Evolutionary conservation across 2,113 vertebrate genomes (phyloP).

Genomic region (Lepus timidus): DNA sequence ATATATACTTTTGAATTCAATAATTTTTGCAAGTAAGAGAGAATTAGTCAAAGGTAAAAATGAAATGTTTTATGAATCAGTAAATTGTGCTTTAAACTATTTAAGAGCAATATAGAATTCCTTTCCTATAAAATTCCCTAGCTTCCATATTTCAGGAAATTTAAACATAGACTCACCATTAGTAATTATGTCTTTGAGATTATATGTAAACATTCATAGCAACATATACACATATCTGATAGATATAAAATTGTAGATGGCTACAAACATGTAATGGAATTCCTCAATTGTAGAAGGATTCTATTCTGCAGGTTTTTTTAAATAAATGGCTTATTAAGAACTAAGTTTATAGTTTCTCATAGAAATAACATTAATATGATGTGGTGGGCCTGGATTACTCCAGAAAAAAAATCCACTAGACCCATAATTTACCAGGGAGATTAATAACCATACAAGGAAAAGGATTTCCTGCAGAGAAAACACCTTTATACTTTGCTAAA

Average conservation of each 20-base stretch:
- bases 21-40: constrained; percentile 50
- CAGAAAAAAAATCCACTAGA: constrained; percentile 47
- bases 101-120: background rate
- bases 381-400: background rate
- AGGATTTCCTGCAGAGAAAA: constrained; percentile 20
- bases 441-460: background rate
- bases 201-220: background rate
- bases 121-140: constrained; percentile 26
- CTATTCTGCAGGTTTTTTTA: constrained; percentile 39
- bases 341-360: constrained; percentile 30
- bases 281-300: constrained; percentile 25
- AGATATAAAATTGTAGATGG: constrained; percentile 55
- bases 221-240: background rate
- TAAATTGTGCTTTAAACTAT: background rate
- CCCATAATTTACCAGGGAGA: constrained; percentile 3
- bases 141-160: constrained; percentile 48
- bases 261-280: constrained; percentile 26
- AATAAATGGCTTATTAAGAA: constrained; percentile 41
- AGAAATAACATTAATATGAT: constrained; percentile 30
- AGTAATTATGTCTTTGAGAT: constrained; percentile 13
- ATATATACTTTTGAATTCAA: constrained; percentile 54
- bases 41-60: constrained; percentile 63
- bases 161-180: constrained; percentile 47
- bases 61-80: background rate
- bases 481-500: background rate